Evolutionary conservation across 2,888 invertebrate genomes (phyloP), one percentile per base, ranked within the genome.

Genomic region (Arrhopalites spinosus): DNA sequence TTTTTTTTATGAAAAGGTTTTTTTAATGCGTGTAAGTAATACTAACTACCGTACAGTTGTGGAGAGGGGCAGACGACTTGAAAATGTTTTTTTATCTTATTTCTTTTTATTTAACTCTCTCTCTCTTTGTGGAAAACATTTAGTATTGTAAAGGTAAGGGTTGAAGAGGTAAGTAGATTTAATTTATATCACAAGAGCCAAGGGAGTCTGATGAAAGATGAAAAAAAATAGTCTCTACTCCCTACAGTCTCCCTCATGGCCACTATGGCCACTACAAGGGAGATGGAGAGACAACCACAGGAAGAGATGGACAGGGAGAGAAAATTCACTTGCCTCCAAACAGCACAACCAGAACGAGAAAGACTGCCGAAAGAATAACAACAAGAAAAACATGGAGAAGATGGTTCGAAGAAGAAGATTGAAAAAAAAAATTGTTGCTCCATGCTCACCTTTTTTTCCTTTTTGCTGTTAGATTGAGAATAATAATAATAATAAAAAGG

Each of bases 181-280:
- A 70, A 70, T 70, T 70, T 70, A 70, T 70, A 56, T 70, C 29
- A 70, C 36, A 36, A 27, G 68, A 50, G 50, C 68, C 13, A 27
- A 56, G 70, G 70, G 70, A 70, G 70, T 70, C 70, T 1, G 69
- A 69, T 69, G 53, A 53, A 69, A 56, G 56, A 69, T 70, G 70
- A 27, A 50, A 50, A 50, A 13, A 23, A 50, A 64, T 30, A 70
- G 63, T 63, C 63, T 29, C 63, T 29, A n/a, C 45, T 63, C 27
- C 27, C 25, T 53, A 23, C 27, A 61, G 25, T 63, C 61, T 20
- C 56, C n/a, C 56, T 56, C 56, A 13, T n/a, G 5, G 11, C n/a
- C 20, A 13, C 20, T 20, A 11, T n/a, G 3, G 15, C 61, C 20
- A 30, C 17, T 63, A 7, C 47, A 68, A n/a, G n/a, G n/a, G n/a